phyloP scores from a whole-genome alignment of 2,888 invertebrate genomes.

The Patella caerulea region DNA sequence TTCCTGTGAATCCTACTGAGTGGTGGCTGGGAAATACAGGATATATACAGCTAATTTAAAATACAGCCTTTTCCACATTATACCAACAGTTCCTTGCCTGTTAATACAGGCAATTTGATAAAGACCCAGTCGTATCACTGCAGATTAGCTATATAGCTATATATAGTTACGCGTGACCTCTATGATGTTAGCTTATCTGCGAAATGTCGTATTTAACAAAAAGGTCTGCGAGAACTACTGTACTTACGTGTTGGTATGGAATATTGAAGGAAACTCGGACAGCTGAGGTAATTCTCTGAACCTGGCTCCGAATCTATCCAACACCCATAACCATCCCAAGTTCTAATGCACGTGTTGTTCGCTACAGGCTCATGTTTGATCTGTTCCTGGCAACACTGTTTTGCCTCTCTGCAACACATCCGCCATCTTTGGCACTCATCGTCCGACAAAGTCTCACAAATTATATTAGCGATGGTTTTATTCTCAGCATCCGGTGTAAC shows the following conservation, averaged over 20 bases:
- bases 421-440: slow-evolving; percentile 52
- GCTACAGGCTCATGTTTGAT: slow-evolving; percentile 19
- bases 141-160: no score
- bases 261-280: slow-evolving; percentile 51
- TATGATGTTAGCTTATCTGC: no score
- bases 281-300: slow-evolving; percentile 38
- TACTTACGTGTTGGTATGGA: slow-evolving; percentile 48
- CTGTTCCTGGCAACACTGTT: slow-evolving; percentile 49
- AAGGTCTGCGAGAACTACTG: background rate
- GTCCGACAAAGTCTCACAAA: slow-evolving; percentile 46
- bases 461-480: slow-evolving; percentile 20
- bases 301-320: slow-evolving; percentile 52
- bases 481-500: slow-evolving; percentile 41
- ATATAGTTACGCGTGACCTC: no score
- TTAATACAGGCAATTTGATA: no score
- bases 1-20: no score
- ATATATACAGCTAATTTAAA: no score
- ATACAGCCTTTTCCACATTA: no score
- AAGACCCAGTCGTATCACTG: no score
- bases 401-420: slow-evolving; percentile 49
- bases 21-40: no score
- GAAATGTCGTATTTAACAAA: no score
- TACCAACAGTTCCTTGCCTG: no score
- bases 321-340: slow-evolving; percentile 63
- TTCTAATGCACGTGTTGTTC: slow-evolving; percentile 50